Base-by-base conservation (phyloP, 1,140 invertebrate genomes). In the Drosophila bifasciata region DNA sequence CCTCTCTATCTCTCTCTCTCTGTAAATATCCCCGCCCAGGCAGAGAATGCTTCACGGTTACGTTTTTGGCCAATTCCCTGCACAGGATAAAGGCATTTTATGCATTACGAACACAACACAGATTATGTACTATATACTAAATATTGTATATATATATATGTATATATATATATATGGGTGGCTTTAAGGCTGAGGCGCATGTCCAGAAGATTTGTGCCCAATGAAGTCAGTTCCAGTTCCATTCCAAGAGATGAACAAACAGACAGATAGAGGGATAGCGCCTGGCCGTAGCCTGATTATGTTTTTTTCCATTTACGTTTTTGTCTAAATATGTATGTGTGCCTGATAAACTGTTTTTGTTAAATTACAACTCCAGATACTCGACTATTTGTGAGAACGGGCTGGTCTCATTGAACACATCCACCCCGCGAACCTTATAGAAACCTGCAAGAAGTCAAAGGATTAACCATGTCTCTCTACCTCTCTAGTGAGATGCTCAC, bases 381-480 rank as follows among this genome's bases (percentile, higher is more conserved):
- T 91, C 86, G 36, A 85, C 74, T 72, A 75, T 73, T 66, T 81
- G 74, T 4, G 91, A 91, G 64, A 77, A 91, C 7, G 77, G 56
- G 49, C 90, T 90, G 32, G 53, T 70, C 11, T 70, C 74, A 62
- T 89, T 78, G 40, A 90, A 90, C 6, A 90, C 62, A 70, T 91
- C 85, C n/a, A 89, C 52, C 11, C 76, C 81, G 4, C 90, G 78
- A 46, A 91, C 71, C 58, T 90, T 91, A 28, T 91, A 91, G 57
- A 90, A 91, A 40, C 91, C 91, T 90, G 23, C 21, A 25, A 32
- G 7, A 11, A 13, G 8, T 23, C 21, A 9, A n/a, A 2, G 1
- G 23, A 36, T 48, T 7, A 16, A 49, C 43, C 9, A 13, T n/a
- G 32, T 15, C 39, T 21, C 52, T 13, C 11, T 41, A n/a, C 16